phyloP scores from a whole-genome alignment of 1,140 invertebrate species.

The Vollenhovia emeryi region DNA sequence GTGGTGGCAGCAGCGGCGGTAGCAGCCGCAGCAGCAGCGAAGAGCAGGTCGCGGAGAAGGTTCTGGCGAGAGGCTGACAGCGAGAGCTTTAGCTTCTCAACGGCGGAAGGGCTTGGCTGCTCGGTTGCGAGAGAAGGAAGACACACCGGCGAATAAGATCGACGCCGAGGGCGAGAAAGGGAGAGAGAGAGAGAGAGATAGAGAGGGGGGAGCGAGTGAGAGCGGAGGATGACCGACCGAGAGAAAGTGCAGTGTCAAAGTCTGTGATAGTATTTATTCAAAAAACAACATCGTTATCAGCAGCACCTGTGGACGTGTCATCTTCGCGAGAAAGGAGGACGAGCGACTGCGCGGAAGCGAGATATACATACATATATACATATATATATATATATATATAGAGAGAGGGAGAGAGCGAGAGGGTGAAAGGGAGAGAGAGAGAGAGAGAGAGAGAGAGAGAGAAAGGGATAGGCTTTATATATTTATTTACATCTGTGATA shows the following conservation, averaged over 20 bases:
- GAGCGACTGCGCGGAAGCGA: slow-evolving; percentile 8
- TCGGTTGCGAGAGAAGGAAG: slow-evolving; percentile 12
- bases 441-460: slow-evolving; percentile 1
- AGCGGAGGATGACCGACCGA: slow-evolving; percentile 45
- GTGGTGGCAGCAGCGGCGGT: background rate
- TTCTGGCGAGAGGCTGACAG: slow-evolving; percentile 47
- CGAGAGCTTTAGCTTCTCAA: slow-evolving; percentile 47
- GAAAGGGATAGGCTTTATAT: slow-evolving; percentile 77
- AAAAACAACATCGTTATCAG: slow-evolving; percentile 62
- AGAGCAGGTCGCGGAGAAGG: slow-evolving; percentile 24
- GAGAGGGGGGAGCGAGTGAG: background rate
- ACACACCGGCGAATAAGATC: slow-evolving; percentile 15
- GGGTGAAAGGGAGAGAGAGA: background rate
- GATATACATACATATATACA: slow-evolving; percentile 11
- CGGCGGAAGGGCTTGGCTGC: slow-evolving; percentile 47
- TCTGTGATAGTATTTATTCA: slow-evolving; percentile 85
- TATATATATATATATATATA: no score
- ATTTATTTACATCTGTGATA: slow-evolving; percentile 79
- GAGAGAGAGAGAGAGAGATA: slow-evolving; percentile 35
- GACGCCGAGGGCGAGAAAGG: slow-evolving; percentile 14
- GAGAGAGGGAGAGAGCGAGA: no score
- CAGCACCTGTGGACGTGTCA: slow-evolving; percentile 47
- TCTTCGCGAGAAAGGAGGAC: slow-evolving; percentile 38
- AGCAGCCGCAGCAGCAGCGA: background rate
- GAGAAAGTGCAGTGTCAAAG: slow-evolving; percentile 76